Percentiles rank a stretch among this genome's conserved stretches.
Evolutionary conservation across 2,888 invertebrate species (phyloP).

Genomic region (Eupsilia transversa): DNA sequence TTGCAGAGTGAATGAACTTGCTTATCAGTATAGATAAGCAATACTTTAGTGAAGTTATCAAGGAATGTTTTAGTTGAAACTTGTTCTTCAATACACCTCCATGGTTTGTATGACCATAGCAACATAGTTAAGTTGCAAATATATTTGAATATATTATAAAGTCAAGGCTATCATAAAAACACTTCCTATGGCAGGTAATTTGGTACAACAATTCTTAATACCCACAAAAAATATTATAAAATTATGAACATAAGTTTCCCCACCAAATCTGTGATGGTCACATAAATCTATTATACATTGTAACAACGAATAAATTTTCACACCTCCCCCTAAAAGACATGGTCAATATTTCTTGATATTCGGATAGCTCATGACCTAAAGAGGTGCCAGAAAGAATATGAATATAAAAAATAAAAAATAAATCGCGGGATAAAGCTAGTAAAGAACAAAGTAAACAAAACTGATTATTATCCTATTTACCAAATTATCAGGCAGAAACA

Average conservation of each 20-base stretch:
- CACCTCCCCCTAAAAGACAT: too few species aligned
- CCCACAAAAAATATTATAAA: slow-evolving; percentile 25
- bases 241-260: not conserved
- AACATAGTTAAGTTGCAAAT: slow-evolving; percentile 37
- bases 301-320: too few species aligned
- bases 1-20: slow-evolving; percentile 42
- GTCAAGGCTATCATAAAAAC: slow-evolving; percentile 45
- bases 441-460: not conserved
- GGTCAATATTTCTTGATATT: too few species aligned
- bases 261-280: not conserved
- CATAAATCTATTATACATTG: too few species aligned
- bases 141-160: slow-evolving; percentile 24
- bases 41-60: slow-evolving; percentile 3
- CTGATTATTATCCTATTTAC: not conserved
- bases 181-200: slow-evolving; percentile 24
- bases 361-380: too few species aligned
- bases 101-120: slow-evolving; percentile 25
- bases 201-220: slow-evolving; percentile 18
- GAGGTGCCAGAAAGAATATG: too few species aligned
- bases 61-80: not conserved
- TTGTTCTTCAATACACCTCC: not conserved
- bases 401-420: too few species aligned
- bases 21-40: slow-evolving; percentile 40
- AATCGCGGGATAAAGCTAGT: too few species aligned
- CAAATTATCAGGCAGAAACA: not conserved